These are phyloP conservation scores for Thyatira batis DNA, from an alignment of 2,888 invertebrate genomes.

Conservation along the genomic window DNA sequence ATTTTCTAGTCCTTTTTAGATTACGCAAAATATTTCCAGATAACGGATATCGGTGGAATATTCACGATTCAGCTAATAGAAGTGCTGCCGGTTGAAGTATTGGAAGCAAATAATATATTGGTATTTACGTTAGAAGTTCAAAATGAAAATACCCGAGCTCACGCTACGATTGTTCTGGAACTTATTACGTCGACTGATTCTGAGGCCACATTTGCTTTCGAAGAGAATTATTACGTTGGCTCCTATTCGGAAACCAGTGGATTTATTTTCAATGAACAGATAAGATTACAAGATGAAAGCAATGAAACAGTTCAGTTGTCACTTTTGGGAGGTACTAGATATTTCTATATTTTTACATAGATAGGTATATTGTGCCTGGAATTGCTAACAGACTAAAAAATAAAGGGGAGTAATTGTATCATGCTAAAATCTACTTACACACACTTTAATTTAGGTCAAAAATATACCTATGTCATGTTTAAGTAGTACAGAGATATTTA, in stretches of 20 bases:
- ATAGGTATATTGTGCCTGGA: no score
- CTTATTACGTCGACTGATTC: slow-evolving; percentile 12
- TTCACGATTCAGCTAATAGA: slow-evolving; percentile 22
- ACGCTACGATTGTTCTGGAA: slow-evolving; percentile 12
- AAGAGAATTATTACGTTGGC: slow-evolving; percentile 30
- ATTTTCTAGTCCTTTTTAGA: slow-evolving; percentile 35
- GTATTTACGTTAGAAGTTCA: slow-evolving; percentile 30
- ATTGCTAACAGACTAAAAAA: no score
- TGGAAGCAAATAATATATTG: slow-evolving; percentile 26
- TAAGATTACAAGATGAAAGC: background rate
- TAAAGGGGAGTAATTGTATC: no score
- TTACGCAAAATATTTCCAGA: slow-evolving; percentile 32
- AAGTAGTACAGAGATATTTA: no score
- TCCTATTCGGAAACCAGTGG: slow-evolving; percentile 16
- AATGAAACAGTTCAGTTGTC: background rate
- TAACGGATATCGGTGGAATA: slow-evolving; percentile 20
- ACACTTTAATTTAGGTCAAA: no score
- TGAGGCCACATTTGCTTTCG: slow-evolving; percentile 24
- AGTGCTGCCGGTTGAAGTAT: slow-evolving; percentile 21
- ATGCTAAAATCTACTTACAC: no score
- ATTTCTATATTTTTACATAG: no score
- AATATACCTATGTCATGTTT: no score
- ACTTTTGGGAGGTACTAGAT: background rate
- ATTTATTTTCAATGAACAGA: slow-evolving; percentile 16
- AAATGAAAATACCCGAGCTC: slow-evolving; percentile 11